Conservation (phyloP, 2,797 vertebrate genomes). For the Neopelma chrysocephalum region DNA sequence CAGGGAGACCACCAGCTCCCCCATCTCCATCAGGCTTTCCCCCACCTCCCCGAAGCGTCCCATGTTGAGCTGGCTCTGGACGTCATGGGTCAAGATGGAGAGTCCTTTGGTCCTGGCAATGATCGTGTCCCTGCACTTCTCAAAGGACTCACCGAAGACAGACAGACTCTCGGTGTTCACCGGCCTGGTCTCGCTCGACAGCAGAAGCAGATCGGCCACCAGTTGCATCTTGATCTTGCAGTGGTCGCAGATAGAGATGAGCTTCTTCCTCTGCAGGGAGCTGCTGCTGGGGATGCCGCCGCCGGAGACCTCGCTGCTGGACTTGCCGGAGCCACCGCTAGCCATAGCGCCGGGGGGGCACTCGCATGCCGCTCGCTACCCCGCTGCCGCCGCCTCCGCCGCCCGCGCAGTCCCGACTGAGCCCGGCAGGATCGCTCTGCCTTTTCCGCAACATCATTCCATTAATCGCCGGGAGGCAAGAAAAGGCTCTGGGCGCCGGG, state of each 20-base stretch:
- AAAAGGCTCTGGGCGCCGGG: constrained; percentile 60
- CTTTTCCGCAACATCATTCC: constrained; percentile 87
- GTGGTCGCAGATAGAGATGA: constrained; percentile 88
- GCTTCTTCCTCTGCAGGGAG: constrained; percentile 89
- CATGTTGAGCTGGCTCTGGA: constrained; percentile 99
- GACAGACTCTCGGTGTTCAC: constrained; percentile 87
- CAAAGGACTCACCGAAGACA: constrained; percentile 89
- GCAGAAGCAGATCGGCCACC: constrained; percentile 95
- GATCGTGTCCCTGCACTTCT: constrained; percentile 96
- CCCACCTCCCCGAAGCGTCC: constrained; percentile 92
- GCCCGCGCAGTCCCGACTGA: constrained; percentile 81
- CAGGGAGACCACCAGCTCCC: constrained; percentile 92
- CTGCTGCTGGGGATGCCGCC: constrained; percentile 77
- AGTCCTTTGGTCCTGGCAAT: constrained; percentile 97
- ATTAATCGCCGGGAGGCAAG: constrained; percentile 75
- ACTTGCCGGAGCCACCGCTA: constrained; percentile 93
- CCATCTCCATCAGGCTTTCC: constrained; percentile 92
- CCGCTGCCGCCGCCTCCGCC: constrained; percentile 76
- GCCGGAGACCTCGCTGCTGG: constrained; percentile 82
- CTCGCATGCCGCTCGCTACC: constrained; percentile 80
- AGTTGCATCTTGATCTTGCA: constrained; percentile 98
- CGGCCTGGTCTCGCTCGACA: constrained; percentile 94
- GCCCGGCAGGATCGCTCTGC: constrained; percentile 78
- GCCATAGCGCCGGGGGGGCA: constrained; percentile 88
- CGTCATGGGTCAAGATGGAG: constrained; percentile 95